Evolutionary conservation across 1,140 invertebrate genomes (phyloP), one percentile per base, ranked within the genome.

Genomic region (Zaprionus inermis): DNA sequence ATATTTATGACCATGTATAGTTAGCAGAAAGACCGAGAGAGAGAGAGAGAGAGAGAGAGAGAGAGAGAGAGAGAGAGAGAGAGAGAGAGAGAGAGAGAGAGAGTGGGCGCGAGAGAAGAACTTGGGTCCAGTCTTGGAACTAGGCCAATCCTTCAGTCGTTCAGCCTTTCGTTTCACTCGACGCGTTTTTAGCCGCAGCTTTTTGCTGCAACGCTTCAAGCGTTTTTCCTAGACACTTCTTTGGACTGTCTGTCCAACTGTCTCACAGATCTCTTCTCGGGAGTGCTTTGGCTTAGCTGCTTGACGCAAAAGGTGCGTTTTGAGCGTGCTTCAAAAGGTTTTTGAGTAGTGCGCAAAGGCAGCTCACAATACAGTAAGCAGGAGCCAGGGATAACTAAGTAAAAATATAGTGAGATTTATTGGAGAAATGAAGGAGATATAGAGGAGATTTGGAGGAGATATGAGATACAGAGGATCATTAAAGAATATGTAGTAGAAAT

Each of bases 1-100:
- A 71, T 72, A 72, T 72, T 72, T 71, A 76, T 71, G 68, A 52
- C 52, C 64, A 30, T 65, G 30, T 54, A n/a, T 38, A 7, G 14
- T 2, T n/a, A n/a, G 28, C 16, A 36, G 44, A n/a, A 7, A 20
- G 32, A 14, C 20, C 1, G 6, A 1, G 11, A 14, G 28, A 9
- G 2, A 11, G 22, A 18, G 14, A 0, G 7, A 12, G 57, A 24
- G n/a, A n/a, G 10, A 7, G 24, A 28, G 24, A 28, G 24, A 28
- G 24, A 2, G 24, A 28, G 24, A 28, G 24, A 28, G 24, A 28
- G 24, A 36, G n/a, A n/a, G n/a, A n/a, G n/a, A n/a, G n/a, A n/a
- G n/a, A n/a, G n/a, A n/a, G n/a, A n/a, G n/a, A n/a, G n/a, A n/a
- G n/a, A n/a, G n/a, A n/a, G n/a, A n/a, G n/a, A n/a, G n/a, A n/a